phyloP scores from a whole-genome alignment of 2,888 invertebrate genomes.

The Drosophila multiciliata region DNA sequence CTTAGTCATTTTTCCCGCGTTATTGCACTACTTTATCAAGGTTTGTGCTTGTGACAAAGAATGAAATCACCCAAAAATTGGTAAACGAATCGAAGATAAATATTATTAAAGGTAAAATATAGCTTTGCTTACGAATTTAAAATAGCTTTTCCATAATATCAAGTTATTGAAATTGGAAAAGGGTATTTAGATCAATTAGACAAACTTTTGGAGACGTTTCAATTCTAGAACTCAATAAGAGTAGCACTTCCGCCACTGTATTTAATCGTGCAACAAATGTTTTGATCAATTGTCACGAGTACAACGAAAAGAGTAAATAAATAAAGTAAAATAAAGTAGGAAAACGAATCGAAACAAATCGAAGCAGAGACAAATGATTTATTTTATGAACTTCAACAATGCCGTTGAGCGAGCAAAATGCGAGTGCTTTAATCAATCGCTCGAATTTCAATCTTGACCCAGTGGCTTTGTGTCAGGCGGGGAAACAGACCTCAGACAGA shows the following conservation, averaged over 20 bases:
- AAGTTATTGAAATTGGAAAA: not conserved
- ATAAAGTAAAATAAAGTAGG: conserved; percentile 17
- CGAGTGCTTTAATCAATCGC: conserved; percentile 69
- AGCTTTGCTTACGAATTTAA: not conserved
- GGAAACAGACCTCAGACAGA: not conserved
- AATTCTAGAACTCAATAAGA: not conserved
- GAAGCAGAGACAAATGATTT: conserved; percentile 51
- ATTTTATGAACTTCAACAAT: conserved; percentile 58
- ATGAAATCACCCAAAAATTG: not conserved
- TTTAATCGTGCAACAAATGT: conserved; percentile 21
- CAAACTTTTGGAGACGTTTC: not conserved
- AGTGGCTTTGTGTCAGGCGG: conserved; percentile 42
- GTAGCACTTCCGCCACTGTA: conserved; percentile 16
- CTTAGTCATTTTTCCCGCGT: conserved; percentile 3
- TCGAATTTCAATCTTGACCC: conserved; percentile 77
- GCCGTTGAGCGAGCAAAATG: conserved; percentile 28
- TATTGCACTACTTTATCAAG: not conserved
- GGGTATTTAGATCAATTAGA: not conserved
- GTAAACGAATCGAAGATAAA: not conserved
- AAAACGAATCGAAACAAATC: conserved; percentile 51
- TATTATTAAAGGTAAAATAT: not conserved
- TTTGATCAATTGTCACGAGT: conserved; percentile 61
- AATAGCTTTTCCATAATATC: not conserved
- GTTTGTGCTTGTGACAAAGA: not conserved
- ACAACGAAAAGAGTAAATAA: not conserved